phyloP scores from a whole-genome alignment of 2,888 invertebrate species.

The Latheticus oryzae region DNA sequence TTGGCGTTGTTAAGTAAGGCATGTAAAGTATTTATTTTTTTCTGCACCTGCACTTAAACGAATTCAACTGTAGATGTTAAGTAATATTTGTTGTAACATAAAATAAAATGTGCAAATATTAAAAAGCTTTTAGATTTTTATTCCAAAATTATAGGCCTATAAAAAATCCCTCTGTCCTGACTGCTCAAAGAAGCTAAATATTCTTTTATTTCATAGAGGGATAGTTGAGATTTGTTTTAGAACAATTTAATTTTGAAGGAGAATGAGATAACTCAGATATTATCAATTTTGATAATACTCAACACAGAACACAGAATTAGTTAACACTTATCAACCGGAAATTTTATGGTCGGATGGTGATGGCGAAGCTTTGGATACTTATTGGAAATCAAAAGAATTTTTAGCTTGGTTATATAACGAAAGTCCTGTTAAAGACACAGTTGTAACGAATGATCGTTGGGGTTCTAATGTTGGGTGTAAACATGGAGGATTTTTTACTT shows the following conservation, averaged over 20 bases:
- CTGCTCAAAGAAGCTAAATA: too few species aligned
- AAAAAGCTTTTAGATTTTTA: constrained; percentile 10
- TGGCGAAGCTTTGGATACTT: constrained; percentile 84
- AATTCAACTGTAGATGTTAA: constrained; percentile 45
- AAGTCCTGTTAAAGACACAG: constrained; percentile 87
- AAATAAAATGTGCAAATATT: constrained; percentile 49
- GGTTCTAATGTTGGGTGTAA: constrained; percentile 81
- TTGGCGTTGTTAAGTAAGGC: constrained; percentile 40
- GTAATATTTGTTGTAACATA: constrained; percentile 49
- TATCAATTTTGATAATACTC: too few species aligned
- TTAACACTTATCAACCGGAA: constrained; percentile 76
- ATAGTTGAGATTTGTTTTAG: too few species aligned
- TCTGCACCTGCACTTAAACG: constrained; percentile 52
- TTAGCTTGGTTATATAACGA: constrained; percentile 93
- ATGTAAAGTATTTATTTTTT: constrained; percentile 47
- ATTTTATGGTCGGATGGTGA: constrained; percentile 94
- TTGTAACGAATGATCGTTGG: constrained; percentile 97
- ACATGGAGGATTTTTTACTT: constrained; percentile 92
- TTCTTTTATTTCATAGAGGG: too few species aligned
- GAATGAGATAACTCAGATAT: too few species aligned
- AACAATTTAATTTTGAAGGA: too few species aligned
- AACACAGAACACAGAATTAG: too few species aligned
- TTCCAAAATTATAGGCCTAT: too few species aligned
- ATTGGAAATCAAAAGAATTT: constrained; percentile 87
- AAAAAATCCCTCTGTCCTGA: too few species aligned